Conservation (phyloP, 2,888 invertebrate species). For the Polydrusus cervinus region DNA sequence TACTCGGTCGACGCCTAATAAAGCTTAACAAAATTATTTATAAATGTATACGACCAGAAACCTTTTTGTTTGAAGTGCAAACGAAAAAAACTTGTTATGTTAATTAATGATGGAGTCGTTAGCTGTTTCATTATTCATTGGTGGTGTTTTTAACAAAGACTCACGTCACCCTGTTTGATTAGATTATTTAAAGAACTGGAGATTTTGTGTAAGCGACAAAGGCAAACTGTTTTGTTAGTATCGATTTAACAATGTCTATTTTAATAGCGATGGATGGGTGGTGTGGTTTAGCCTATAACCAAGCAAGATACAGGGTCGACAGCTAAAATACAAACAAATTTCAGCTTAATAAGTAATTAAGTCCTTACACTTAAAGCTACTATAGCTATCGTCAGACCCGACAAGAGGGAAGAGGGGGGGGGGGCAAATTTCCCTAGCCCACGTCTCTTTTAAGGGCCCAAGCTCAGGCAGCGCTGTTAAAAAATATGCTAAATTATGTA, state of each 20-base stretch:
- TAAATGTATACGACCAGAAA: background rate
- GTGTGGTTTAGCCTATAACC: no score
- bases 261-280: background rate
- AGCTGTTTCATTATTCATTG: constrained; percentile 8
- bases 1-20: no score
- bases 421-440: no score
- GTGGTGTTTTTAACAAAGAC: constrained; percentile 7
- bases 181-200: constrained; percentile 11
- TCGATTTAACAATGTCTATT: background rate
- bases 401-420: no score
- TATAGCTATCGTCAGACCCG: no score
- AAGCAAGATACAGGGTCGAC: background rate
- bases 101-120: constrained; percentile 17
- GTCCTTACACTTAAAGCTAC: no score
- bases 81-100: constrained; percentile 14
- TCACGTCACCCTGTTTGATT: constrained; percentile 1
- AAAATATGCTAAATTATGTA: no score
- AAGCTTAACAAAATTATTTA: background rate
- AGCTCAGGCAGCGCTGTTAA: no score
- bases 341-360: no score
- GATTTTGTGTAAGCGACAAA: constrained; percentile 4
- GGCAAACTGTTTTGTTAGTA: background rate
- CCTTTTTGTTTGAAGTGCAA: background rate
- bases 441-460: no score
- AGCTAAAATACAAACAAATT: no score